These are phyloP conservation scores for Acrobasis suavella DNA, from an alignment of 2,888 invertebrate species.

Conservation along the genomic window DNA sequence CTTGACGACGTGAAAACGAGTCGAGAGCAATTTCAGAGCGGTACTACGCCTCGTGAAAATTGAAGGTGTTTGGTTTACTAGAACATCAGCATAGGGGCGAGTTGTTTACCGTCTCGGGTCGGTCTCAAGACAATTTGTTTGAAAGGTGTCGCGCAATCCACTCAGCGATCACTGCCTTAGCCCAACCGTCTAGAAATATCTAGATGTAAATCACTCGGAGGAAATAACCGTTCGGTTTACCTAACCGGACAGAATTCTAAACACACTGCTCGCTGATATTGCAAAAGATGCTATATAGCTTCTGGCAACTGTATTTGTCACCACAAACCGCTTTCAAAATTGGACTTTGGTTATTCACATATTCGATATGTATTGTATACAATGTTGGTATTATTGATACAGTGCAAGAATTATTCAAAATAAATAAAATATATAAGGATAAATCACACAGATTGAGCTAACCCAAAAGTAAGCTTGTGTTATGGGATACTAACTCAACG, in stretches of 20 bases:
- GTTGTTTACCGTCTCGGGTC: conserved; percentile 71
- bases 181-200: conserved; percentile 59
- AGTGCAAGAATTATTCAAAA: no score
- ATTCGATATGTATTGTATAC: no score
- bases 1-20: conserved; percentile 46
- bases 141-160: conserved; percentile 81
- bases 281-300: conserved; percentile 48
- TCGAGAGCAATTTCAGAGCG: conserved; percentile 64
- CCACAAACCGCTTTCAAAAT: neutral
- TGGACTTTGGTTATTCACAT: neutral
- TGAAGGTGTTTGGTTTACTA: conserved; percentile 65
- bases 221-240: conserved; percentile 63
- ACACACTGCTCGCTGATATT: conserved; percentile 49
- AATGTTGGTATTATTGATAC: no score
- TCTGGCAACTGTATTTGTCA: conserved; percentile 29
- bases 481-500: no score
- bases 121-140: conserved; percentile 80
- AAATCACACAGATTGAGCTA: no score
- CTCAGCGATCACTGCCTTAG: conserved; percentile 65
- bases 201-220: conserved; percentile 68
- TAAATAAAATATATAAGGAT: no score
- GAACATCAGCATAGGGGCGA: conserved; percentile 73
- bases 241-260: conserved; percentile 59
- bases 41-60: conserved; percentile 60
- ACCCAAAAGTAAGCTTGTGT: no score